phyloP scores from a whole-genome alignment of 2,888 invertebrate species.

The Eupithecia exiguata region DNA sequence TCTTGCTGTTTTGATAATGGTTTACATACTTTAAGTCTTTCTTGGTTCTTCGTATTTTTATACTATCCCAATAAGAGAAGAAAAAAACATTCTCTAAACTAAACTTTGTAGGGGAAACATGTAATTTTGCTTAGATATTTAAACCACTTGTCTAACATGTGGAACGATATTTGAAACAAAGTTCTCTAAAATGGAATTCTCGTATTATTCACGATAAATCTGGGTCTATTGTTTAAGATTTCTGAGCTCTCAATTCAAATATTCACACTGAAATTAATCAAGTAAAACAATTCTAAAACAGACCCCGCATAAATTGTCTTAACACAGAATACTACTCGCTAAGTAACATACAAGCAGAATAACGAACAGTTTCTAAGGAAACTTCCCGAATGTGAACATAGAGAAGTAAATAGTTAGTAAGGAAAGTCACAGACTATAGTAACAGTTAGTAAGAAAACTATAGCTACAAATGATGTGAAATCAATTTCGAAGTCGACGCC shows the following conservation, averaged over 20 bases:
- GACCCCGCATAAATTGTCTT: conserved; percentile 40
- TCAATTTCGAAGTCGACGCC: conserved; percentile 54
- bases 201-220: conserved; percentile 20
- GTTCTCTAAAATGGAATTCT: not conserved
- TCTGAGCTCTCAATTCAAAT: conserved; percentile 30
- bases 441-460: conserved; percentile 36
- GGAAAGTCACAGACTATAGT: conserved; percentile 15
- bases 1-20: not conserved
- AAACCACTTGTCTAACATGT: not conserved
- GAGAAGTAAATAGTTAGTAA: conserved; percentile 9
- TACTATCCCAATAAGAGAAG: not conserved
- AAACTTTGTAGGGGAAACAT: not conserved
- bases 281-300: conserved; percentile 34
- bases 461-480: conserved; percentile 57
- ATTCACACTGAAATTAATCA: conserved; percentile 38
- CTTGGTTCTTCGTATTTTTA: not conserved
- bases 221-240: conserved; percentile 24
- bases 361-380: conserved; percentile 10
- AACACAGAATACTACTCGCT: conserved; percentile 21
- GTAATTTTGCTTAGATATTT: not conserved
- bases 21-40: not conserved
- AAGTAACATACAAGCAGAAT: conserved; percentile 16
- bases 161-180: not conserved
- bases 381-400: conserved; percentile 8
- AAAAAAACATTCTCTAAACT: not conserved